These are phyloP conservation scores for Rotaria macrura DNA, from an alignment of 2,888 invertebrate species.

Conservation along the genomic window DNA sequence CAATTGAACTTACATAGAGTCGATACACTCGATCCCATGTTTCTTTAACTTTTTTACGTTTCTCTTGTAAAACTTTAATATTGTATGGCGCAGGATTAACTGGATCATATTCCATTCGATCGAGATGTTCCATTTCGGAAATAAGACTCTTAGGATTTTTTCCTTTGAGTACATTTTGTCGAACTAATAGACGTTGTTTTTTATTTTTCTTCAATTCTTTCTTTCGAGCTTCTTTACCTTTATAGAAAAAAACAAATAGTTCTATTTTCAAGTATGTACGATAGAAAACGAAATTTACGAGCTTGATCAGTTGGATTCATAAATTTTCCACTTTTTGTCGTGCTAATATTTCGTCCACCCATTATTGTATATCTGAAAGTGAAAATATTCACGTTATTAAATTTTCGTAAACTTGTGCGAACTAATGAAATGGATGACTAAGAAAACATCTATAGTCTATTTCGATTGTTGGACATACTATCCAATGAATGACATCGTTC, in stretches of 20 bases:
- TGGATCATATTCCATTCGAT: slow-evolving; percentile 89
- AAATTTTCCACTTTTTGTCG: slow-evolving; percentile 99
- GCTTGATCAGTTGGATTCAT: slow-evolving; percentile 99
- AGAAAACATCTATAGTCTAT: slow-evolving; percentile 45
- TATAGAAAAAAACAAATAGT: too few species aligned
- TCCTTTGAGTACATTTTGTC: slow-evolving; percentile 89
- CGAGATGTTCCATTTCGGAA: slow-evolving; percentile 65
- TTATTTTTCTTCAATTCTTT: slow-evolving; percentile 97
- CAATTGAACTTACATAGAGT: neutral
- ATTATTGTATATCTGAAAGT: slow-evolving; percentile 45
- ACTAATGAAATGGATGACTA: too few species aligned
- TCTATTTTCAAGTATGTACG: too few species aligned
- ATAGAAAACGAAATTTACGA: slow-evolving; percentile 48
- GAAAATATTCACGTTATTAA: too few species aligned
- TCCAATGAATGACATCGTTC: neutral
- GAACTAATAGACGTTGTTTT: slow-evolving; percentile 83
- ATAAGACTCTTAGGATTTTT: slow-evolving; percentile 66
- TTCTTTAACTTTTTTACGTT: slow-evolving; percentile 83
- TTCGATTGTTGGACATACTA: neutral
- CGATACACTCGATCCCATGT: slow-evolving; percentile 55
- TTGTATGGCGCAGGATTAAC: slow-evolving; percentile 83
- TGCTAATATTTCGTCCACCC: slow-evolving; percentile 90
- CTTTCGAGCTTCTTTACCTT: slow-evolving; percentile 65
- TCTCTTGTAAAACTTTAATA: slow-evolving; percentile 90
- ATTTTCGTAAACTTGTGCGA: too few species aligned